A percentile compares a stretch with the other conserved stretches of the same genome.
These are phyloP conservation scores for Polydrusus pterygomalis DNA, from an alignment of 2,888 invertebrate genomes.

Conservation along the genomic window DNA sequence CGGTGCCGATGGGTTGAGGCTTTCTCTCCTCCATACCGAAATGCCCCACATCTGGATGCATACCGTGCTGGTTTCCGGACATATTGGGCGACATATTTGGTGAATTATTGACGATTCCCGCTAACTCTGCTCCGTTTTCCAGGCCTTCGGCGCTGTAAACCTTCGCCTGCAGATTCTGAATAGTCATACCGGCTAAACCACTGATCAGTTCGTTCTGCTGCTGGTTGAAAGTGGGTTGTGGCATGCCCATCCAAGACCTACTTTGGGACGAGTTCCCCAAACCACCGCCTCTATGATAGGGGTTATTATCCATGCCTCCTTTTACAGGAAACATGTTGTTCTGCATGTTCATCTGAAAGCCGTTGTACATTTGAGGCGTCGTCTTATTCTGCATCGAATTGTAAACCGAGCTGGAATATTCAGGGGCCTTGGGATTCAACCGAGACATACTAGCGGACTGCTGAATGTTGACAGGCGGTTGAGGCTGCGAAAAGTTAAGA, in stretches of 20 bases:
- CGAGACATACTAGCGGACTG: slow-evolving; percentile 64
- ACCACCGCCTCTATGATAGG: slow-evolving; percentile 33
- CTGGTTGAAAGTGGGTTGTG: slow-evolving; percentile 65
- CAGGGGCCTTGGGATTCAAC: slow-evolving; percentile 87
- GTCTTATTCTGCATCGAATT: slow-evolving; percentile 62
- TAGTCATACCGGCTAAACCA: slow-evolving; percentile 70
- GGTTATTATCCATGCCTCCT: slow-evolving; percentile 48
- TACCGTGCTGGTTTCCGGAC: slow-evolving; percentile 50
- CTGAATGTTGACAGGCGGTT: slow-evolving; percentile 59
- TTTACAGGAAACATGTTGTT: slow-evolving; percentile 60
- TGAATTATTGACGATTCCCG: slow-evolving; percentile 72
- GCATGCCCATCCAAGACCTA: slow-evolving; percentile 68
- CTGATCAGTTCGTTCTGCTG: slow-evolving; percentile 66
- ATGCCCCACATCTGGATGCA: slow-evolving; percentile 57
- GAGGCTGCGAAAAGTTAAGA: slow-evolving; percentile 68
- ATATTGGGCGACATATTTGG: slow-evolving; percentile 72
- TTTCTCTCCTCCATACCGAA: slow-evolving; percentile 74
- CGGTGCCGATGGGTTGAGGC: slow-evolving; percentile 85
- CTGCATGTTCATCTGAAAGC: slow-evolving; percentile 61
- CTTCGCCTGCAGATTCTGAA: slow-evolving; percentile 67
- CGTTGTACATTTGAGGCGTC: slow-evolving; percentile 62
- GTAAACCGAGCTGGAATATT: slow-evolving; percentile 77
- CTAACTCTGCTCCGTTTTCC: slow-evolving; percentile 71
- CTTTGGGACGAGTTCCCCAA: slow-evolving; percentile 58
- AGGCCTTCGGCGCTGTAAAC: slow-evolving; percentile 63